A percentile compares a stretch with the other conserved stretches of the same genome.
Conservation (phyloP, 2,888 invertebrate genomes). For the Steinernema hermaphroditum region DNA sequence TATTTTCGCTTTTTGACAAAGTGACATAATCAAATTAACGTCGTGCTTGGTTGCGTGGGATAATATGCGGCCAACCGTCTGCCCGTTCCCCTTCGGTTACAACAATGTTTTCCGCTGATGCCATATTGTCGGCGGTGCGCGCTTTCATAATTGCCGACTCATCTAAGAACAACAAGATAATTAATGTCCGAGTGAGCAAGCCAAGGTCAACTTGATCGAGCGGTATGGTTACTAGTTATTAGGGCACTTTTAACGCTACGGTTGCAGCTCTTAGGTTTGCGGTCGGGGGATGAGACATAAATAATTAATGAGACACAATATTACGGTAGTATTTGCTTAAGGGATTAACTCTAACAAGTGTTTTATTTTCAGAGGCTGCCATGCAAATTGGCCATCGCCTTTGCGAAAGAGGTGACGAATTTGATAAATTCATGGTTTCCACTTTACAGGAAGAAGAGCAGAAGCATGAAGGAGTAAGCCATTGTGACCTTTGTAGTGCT, state of each 20-base stretch:
- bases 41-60: neutral
- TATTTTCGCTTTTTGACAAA: neutral
- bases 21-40: neutral
- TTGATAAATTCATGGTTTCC: neutral
- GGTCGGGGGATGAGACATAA: neutral
- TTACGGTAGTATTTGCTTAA: conserved; percentile 3
- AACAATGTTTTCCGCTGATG: conserved; percentile 17
- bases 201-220: conserved; percentile 26
- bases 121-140: conserved; percentile 24
- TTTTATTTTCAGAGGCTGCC: neutral
- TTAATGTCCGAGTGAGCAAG: conserved; percentile 20
- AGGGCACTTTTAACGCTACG: neutral
- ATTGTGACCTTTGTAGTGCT: no score
- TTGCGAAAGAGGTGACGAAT: neutral
- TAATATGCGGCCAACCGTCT: conserved; percentile 14
- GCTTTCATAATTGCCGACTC: conserved; percentile 29
- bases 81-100: conserved; percentile 2
- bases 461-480: neutral
- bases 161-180: conserved; percentile 29
- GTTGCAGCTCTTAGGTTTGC: neutral
- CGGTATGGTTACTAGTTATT: neutral
- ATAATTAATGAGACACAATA: conserved; percentile 1
- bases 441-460: neutral
- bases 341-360: conserved; percentile 15
- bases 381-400: neutral